Evolutionary conservation across 2,113 vertebrate genomes (phyloP), one percentile per base, ranked within the genome.

Genomic region (Ellobius talpinus): DNA sequence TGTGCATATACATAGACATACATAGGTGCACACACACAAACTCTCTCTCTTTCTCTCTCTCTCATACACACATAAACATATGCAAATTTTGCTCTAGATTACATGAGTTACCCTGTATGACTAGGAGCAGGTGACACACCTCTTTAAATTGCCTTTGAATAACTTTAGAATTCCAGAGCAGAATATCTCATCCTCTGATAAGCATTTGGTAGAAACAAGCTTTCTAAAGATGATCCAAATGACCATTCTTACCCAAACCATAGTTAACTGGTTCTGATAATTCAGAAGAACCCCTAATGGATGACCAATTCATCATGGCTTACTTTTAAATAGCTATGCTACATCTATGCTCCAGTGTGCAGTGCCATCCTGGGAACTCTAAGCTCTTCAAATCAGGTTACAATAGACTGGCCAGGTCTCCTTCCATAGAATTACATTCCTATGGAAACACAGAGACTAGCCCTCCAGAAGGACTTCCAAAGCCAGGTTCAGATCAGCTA

Each of bases 331-430:
- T 14, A 39, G 14, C 45, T 5, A 0, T 66, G 72, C 89, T 66
- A 9, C 77, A 72, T 45, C 72, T 42, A 9, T 50, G 66, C 82
- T 85, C 87, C 23, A 19, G 8, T 31, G 26, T 23, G 29, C 50
- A 50, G 73, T 78, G 50, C 55, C 82, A 42, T 74, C 21, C 66
- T 52, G 45, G 58, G 68, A 66, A 61, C 45, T 45, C 65, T 21
- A 16, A 87, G n/a, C 63, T 93, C 55, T 96, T 93, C 16, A 21
- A 65, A 82, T 4, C 74, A 70, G 79, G 74, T 93, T 87, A 76
- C n/a, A 61, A 70, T 68, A 87, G 23, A 31, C 7, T 42, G 29
- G 33, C 58, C 73, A 81, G 73, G 31, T 85, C 12, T 24, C 16
- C 12, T 84, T 19, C 91, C 39, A 26, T 0, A 19, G 36, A 81